phyloP scores from a whole-genome alignment of 53 echinoderm and acorn worm species.

The Crossaster papposus region DNA sequence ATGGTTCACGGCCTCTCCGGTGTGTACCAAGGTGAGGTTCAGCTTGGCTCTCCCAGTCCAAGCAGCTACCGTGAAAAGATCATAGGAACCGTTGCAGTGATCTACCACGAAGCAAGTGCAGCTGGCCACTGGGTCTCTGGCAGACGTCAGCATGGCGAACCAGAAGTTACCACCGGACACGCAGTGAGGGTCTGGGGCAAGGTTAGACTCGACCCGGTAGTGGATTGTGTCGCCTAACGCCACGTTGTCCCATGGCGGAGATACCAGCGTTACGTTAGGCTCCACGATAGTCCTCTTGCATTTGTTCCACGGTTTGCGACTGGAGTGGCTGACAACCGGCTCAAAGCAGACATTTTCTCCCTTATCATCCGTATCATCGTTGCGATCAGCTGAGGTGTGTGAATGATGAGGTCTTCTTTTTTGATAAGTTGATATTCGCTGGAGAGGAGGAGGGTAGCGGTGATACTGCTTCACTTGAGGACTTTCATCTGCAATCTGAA shows the following conservation, averaged over 20 bases:
- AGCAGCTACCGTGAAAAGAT: conserved; percentile 21
- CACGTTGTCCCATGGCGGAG: conserved; percentile 4
- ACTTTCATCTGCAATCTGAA: neutral
- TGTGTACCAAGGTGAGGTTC: conserved; percentile 35
- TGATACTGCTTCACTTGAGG: neutral
- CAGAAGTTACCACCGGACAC: conserved; percentile 42
- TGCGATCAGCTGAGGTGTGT: neutral
- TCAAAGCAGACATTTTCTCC: neutral
- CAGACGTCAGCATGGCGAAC: conserved; percentile 16
- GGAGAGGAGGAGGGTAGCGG: neutral
- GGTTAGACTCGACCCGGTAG: conserved; percentile 41
- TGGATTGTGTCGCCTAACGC: conserved; percentile 9
- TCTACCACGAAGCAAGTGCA: conserved; percentile 22
- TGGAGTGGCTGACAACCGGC: neutral
- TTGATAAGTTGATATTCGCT: neutral
- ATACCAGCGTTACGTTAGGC: conserved; percentile 30
- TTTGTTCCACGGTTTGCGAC: conserved; percentile 7
- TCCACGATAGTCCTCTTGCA: conserved; percentile 17
- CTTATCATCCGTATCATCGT: neutral
- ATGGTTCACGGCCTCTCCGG: conserved; percentile 30
- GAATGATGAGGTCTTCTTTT: neutral
- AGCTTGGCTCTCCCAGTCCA: conserved; percentile 30
- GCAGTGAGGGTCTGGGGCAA: neutral
- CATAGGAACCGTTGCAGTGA: conserved; percentile 41
- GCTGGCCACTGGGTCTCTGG: neutral